Percentiles rank a stretch among this genome's conserved stretches.
These are phyloP conservation scores for Hirtodrosophila trivittata DNA, from an alignment of 2,888 invertebrate genomes.

Conservation along the genomic window DNA sequence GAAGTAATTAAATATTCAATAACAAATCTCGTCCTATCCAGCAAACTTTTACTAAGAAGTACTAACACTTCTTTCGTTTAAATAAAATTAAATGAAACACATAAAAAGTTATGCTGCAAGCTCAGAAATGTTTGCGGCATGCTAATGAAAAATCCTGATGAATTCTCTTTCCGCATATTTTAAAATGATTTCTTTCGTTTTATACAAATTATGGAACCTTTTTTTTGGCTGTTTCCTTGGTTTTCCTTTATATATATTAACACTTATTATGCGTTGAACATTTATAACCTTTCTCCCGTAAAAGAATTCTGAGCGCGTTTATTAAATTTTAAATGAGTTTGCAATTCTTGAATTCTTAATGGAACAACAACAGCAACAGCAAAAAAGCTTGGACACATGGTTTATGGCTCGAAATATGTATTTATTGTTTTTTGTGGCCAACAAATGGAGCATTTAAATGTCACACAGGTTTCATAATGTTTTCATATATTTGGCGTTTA, in stretches of 20 bases:
- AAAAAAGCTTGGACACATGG: not conserved
- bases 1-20: too few relatives aligned
- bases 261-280: constrained; percentile 30
- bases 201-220: constrained; percentile 5
- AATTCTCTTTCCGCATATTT: constrained; percentile 7
- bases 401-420: constrained; percentile 1
- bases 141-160: constrained; percentile 37
- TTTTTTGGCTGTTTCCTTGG: not conserved
- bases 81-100: constrained; percentile 2
- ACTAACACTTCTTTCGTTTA: not conserved
- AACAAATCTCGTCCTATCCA: too few relatives aligned
- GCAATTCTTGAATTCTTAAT: constrained; percentile 11
- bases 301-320: constrained; percentile 18
- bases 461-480: not conserved
- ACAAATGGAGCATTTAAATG: too few relatives aligned
- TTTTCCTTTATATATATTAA: constrained; percentile 9
- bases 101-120: constrained; percentile 29
- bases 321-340: constrained; percentile 29
- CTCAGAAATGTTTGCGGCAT: constrained; percentile 32
- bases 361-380: not conserved
- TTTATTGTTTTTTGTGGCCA: too few relatives aligned
- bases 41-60: not conserved
- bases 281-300: constrained; percentile 17
- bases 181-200: constrained; percentile 22
- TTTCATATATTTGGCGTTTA: not conserved